A percentile compares a stretch with the other conserved stretches of the same genome.
Evolutionary conservation across 1,140 invertebrate species (phyloP).

Genomic region (Saccostrea echinata): DNA sequence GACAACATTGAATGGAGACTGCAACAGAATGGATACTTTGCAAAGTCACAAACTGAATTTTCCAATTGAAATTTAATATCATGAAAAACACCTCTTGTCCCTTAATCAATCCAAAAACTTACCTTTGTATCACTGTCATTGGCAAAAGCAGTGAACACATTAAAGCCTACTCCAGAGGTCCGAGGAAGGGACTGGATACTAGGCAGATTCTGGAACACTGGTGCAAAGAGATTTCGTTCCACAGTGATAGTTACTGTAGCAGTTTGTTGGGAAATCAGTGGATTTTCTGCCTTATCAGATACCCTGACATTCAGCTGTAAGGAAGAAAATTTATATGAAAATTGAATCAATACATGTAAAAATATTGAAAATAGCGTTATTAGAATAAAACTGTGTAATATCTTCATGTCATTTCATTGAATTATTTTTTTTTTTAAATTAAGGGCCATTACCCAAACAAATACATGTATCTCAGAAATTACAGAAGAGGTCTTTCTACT

Average conservation of each 20-base stretch:
- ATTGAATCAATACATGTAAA: too few species aligned
- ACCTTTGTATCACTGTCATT: conserved; percentile 57
- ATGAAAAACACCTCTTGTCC: too few species aligned
- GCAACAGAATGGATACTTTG: background rate
- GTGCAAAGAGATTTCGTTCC: conserved; percentile 85
- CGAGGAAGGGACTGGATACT: conserved; percentile 74
- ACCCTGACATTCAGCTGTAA: conserved; percentile 64
- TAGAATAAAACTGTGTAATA: too few species aligned
- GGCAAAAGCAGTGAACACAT: conserved; percentile 55
- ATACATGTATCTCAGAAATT: too few species aligned
- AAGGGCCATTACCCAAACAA: too few species aligned
- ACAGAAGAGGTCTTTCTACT: too few species aligned
- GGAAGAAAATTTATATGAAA: background rate
- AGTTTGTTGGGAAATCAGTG: conserved; percentile 49
- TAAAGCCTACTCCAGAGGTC: conserved; percentile 43
- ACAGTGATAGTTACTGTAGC: conserved; percentile 91
- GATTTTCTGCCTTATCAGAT: conserved; percentile 58
- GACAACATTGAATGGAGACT: conserved; percentile 60
- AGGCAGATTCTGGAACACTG: conserved; percentile 69
- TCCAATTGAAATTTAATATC: too few species aligned
- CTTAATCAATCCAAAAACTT: background rate
- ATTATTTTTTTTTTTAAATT: too few species aligned
- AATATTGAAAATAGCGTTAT: too few species aligned
- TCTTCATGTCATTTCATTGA: too few species aligned
- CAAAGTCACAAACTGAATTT: too few species aligned